Conservation (phyloP, 2,113 vertebrate genomes). For the Otolemur garnettii region DNA sequence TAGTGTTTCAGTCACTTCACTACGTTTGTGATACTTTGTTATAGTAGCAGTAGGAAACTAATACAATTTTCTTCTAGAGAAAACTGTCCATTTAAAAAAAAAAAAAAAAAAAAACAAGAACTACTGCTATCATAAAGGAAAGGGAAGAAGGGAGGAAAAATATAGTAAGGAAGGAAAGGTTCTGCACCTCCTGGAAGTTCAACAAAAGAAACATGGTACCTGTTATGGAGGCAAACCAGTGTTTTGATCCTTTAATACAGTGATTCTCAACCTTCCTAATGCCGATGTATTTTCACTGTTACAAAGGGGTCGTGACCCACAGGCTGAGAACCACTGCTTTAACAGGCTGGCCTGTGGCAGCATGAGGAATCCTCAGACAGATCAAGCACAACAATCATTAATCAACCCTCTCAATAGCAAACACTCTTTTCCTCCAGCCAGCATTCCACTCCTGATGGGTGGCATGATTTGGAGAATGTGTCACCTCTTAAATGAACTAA, state of each 20-base stretch:
- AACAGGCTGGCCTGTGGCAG: background rate
- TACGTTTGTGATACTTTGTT: background rate
- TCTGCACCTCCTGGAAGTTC: background rate
- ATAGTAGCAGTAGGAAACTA: background rate
- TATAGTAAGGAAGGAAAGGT: background rate
- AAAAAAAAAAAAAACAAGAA: background rate
- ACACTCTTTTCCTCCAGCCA: background rate
- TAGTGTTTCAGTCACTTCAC: background rate
- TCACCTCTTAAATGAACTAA: conserved; percentile 2
- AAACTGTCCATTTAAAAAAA: background rate
- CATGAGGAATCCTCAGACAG: background rate
- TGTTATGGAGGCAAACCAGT: background rate
- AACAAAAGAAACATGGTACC: background rate
- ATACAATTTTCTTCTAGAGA: background rate
- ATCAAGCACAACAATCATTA: background rate
- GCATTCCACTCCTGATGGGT: background rate
- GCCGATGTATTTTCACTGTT: no score
- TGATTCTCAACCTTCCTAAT: no score
- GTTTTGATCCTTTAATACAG: background rate
- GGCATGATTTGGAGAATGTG: background rate
- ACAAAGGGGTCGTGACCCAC: no score
- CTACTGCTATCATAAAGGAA: background rate
- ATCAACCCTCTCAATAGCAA: background rate
- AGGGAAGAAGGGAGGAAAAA: background rate
- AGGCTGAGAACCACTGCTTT: no score